Evolutionary conservation across 1,140 invertebrate species (phyloP), one percentile per base, ranked within the genome.

Genomic region (Magallana gigas): DNA sequence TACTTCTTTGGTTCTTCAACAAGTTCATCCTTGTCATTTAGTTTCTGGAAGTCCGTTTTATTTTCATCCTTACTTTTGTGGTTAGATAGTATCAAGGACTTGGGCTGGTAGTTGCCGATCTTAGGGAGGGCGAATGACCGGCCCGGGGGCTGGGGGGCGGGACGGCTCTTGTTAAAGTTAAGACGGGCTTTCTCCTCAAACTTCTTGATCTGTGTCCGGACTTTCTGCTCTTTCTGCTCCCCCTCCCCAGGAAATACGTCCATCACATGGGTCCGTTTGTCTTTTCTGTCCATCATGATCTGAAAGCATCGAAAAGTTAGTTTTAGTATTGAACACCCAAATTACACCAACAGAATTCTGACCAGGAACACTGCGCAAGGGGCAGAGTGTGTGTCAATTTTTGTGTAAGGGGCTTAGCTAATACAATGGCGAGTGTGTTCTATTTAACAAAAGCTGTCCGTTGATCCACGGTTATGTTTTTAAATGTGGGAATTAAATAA

Each of bases 21-120:
- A 87, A 29, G 60, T 84, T 62, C 58, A 29, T 48, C 16, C 14
- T 71, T 84, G 62, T 68, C 59, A 14, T 84, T 83, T n/a, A 83
- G 59, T 58, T 29, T 71, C 16, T 71, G 16, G 9, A 23, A 62
- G n/a, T 60, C 83, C 16, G 56, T 57, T 62, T 62, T 62, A 58
- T 36, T 36, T 23, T n/a, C 59, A 29, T 48, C 14, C n/a, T 62
- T 29, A 29, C 18, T 7, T 9, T 68, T 57, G 29, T 16, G 57
- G n/a, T 85, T 83, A 68, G 58, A 81, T 0, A 62, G 48, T 59
- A 87, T 48, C 48, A 89, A 62, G 8, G 84, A 81, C 85, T 89
- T 89, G 14, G 88, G 88, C 81, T 87, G 83, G 36, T 89, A 89
- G 58, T 89, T 89, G 68, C 88, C 88, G 18, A 89, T 89, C 85